Base-by-base conservation (phyloP, 2,888 invertebrate species). In the Coleophora deauratella region DNA sequence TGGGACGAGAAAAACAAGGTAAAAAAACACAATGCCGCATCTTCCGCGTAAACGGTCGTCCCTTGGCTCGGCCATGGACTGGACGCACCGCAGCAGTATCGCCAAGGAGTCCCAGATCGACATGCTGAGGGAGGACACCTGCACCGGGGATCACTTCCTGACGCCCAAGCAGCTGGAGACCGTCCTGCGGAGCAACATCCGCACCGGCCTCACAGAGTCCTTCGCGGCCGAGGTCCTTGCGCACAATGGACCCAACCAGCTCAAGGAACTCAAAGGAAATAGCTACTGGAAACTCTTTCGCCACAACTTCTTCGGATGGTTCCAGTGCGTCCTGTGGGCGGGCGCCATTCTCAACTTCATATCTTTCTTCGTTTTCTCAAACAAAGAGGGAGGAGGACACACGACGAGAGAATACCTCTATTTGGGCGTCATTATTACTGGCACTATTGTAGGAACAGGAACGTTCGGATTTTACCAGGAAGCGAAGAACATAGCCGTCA, bases 401-500 rank as follows among this genome's bases (percentile, higher is more conserved):
- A 53, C 66, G 0, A 46, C 57, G 1, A 67, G 63, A 11, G 84
- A 85, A 45, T 81, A 86, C 49, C 64, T 86, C 1, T 86, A 86
- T 47, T 55, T 86, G 13, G 86, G 79, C 13, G 49, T 54, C 36
- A 76, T 86, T 1, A 86, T 86, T 31, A 56, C 66, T 1, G 51
- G 50, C 1, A 85, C 85, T 21, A 62, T 85, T 13, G 32, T 84
- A 2, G 73, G 87, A 1, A 88, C 88, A 2, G 89, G 88, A 0
- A 48, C 87, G 0, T 89, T 89, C 55, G 88, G 87, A 0, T 89
- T 87, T 54, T 87, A 86, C 49, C 88, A 88, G 52, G 88, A 88
- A 57, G 77, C 85, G 0, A 93, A 92, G 62, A 94, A 92, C 59
- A 87, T 90, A 9, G 88, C 89, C 50, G 92, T 94, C 32, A 95